Percentiles rank a stretch among this genome's conserved stretches.
Evolutionary conservation across 2,113 vertebrate genomes (phyloP).

Genomic region (Clarias macrocephalus): DNA sequence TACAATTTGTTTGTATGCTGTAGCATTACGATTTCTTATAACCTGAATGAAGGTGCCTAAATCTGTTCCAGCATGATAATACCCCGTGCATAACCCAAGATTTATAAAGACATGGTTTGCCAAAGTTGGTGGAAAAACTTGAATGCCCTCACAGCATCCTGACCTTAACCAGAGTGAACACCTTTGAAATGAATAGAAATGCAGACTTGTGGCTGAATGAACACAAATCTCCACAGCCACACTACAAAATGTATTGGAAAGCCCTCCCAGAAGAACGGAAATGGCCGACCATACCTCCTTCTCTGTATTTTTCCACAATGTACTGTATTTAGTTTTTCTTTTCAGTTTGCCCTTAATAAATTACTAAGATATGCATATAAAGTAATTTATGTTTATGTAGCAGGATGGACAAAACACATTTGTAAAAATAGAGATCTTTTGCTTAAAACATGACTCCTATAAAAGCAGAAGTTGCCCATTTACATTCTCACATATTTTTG

Average conservation of each 20-base stretch:
- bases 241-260: neutral
- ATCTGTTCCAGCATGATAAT: neutral
- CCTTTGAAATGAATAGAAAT: neutral
- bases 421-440: no score
- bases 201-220: neutral
- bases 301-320: neutral
- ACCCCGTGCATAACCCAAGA: neutral
- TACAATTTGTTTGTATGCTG: neutral
- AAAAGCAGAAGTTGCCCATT: no score
- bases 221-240: neutral
- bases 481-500: no score
- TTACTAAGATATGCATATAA: no score
- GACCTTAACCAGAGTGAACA: neutral
- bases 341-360: no score
- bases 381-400: no score
- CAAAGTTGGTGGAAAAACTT: neutral
- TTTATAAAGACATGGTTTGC: constrained; percentile 1
- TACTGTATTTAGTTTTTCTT: no score
- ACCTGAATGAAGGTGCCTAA: neutral
- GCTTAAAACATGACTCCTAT: no score
- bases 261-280: neutral
- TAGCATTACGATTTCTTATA: neutral
- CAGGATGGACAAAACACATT: no score
- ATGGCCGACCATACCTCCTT: neutral
- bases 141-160: neutral